Conservation (phyloP, 2,797 vertebrate species). For the Acanthopagrus latus region DNA sequence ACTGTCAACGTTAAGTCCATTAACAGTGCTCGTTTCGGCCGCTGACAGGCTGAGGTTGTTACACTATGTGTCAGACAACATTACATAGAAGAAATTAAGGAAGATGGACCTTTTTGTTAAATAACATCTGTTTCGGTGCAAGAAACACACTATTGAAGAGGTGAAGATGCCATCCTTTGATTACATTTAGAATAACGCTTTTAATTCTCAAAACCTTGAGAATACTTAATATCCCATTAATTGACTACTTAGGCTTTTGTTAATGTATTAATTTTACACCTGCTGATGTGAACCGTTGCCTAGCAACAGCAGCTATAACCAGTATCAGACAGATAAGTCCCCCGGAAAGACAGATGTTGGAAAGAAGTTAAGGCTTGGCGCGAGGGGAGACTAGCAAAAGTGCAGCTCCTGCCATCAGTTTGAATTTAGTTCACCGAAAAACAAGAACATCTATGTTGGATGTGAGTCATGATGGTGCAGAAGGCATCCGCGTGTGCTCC, state of each 20-base stretch:
- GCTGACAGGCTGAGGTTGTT: too few relatives aligned
- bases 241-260: slow-evolving; percentile 11
- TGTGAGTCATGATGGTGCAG: slow-evolving; percentile 6
- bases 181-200: not conserved
- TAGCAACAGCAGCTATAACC: slow-evolving; percentile 33
- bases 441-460: not conserved
- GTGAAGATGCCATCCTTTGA: not conserved
- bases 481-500: not conserved
- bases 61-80: too few relatives aligned
- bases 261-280: slow-evolving; percentile 40
- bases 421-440: slow-evolving; percentile 14
- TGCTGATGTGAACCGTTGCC: slow-evolving; percentile 34
- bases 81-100: too few relatives aligned
- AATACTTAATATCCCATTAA: slow-evolving; percentile 10
- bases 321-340: slow-evolving; percentile 18
- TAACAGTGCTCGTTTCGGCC: too few relatives aligned
- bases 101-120: too few relatives aligned
- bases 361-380: not conserved
- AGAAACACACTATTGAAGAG: not conserved
- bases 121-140: too few relatives aligned
- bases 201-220: not conserved
- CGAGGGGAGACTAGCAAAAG: slow-evolving; percentile 3
- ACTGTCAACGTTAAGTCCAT: too few relatives aligned
- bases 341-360: slow-evolving; percentile 32
- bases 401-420: slow-evolving; percentile 10